Base-by-base conservation (phyloP, 2,888 invertebrate species). In the Lasioglossum lativentre region DNA sequence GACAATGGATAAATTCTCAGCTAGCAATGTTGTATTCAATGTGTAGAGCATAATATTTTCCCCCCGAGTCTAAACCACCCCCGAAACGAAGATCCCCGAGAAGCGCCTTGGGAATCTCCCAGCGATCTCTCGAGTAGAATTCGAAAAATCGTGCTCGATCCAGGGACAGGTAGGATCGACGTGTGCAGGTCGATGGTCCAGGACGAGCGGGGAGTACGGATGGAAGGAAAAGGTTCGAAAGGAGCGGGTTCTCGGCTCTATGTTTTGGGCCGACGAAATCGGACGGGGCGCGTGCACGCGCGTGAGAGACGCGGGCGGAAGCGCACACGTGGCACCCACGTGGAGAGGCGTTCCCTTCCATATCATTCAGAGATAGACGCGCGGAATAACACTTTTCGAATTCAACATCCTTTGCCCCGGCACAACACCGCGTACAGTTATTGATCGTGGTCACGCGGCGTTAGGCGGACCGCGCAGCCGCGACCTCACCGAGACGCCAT, bases 391-490 rank as follows among this genome's bases (percentile, higher is more conserved):
- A 94, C 95, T 95, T 95, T 95, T 95, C 94, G 94, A 94, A 95
- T 94, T 94, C 94, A 94, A 94, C 94, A 94, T 95, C 95, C 94
- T 93, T 94, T 93, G 92, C 88, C 89, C 91, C 92, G 89, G 89
- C 92, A 91, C 92, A 86, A 89, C 91, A 89, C 68, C 86, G 88
- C 87, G 90, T 88, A 88, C 82, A 89, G 82, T 76, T 94, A 94
- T 94, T 93, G 94, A 93, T 93, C 93, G 92, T 85, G 93, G 93
- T 93, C 96, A 92, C 95, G 96, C 88, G 96, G 96, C 89, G 96
- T 95, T 86, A 96, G 96, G 93, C 95, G 96, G 78, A 63, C n/a
- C 73, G 96, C 96, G 88, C 95, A 93, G 95, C 89, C 96, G 96
- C 91, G 93, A 96, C 95, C 95, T 96, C 94, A 91, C 77, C 52